Conservation (phyloP, 30 jellyfish, hydroid and myxozoan genomes). For the Catostylus mosaicus region DNA sequence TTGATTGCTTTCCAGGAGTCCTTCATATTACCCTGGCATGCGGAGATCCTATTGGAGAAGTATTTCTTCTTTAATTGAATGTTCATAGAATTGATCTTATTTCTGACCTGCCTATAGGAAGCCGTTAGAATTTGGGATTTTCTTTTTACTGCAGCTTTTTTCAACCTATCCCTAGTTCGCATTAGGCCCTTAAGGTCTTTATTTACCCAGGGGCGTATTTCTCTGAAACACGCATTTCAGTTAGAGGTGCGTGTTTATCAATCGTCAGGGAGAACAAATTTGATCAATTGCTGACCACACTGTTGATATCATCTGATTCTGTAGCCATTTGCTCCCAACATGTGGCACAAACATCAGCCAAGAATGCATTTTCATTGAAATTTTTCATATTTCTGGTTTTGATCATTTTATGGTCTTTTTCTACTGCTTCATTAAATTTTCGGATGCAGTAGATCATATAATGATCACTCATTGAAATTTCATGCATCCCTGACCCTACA, state of each 20-base stretch:
- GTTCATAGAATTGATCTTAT: conserved; percentile 11
- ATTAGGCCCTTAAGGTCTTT: neutral
- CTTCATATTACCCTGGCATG: conserved; percentile 33
- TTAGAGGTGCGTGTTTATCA: conserved; percentile 49
- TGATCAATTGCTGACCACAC: conserved; percentile 36
- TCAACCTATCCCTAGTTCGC: conserved; percentile 19
- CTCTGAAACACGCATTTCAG: conserved; percentile 68
- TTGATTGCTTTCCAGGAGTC: neutral
- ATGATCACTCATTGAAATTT: conserved; percentile 54
- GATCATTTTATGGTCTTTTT: conserved; percentile 43
- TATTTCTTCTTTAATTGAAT: conserved; percentile 40
- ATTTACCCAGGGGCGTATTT: conserved; percentile 34
- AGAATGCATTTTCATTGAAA: conserved; percentile 43
- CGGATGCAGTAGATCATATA: conserved; percentile 43
- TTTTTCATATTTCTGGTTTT: conserved; percentile 53
- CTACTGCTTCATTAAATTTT: conserved; percentile 51
- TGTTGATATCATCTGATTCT: conserved; percentile 47
- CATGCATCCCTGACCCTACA: conserved; percentile 27
- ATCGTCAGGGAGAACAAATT: conserved; percentile 33
- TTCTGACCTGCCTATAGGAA: conserved; percentile 46
- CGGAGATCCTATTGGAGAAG: conserved; percentile 17
- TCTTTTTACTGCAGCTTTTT: conserved; percentile 23
- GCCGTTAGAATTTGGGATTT: conserved; percentile 12
- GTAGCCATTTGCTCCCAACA: conserved; percentile 51
- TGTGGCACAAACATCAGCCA: conserved; percentile 59